Conservation (phyloP, 2,113 vertebrate species). For the Chionodraco myersi region DNA sequence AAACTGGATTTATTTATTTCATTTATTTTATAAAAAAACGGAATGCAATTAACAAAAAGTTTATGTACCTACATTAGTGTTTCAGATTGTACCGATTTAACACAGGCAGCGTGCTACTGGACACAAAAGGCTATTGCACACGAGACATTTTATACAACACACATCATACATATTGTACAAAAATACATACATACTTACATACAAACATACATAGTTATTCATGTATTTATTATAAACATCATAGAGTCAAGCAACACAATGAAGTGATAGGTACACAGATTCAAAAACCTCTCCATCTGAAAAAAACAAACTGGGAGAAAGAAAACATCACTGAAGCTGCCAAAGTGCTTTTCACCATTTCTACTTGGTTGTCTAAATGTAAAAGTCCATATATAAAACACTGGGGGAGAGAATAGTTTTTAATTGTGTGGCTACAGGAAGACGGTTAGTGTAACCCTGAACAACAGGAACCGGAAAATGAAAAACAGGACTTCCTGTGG, state of each 20-base stretch:
- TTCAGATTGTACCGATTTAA: slow-evolving; percentile 85
- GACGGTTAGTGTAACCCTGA: slow-evolving; percentile 69
- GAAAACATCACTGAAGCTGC: slow-evolving; percentile 79
- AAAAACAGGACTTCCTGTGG: slow-evolving; percentile 80
- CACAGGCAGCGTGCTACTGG: slow-evolving; percentile 85
- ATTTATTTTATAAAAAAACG: slow-evolving; percentile 81
- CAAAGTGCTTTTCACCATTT: slow-evolving; percentile 86
- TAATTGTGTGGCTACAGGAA: slow-evolving; percentile 51
- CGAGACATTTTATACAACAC: slow-evolving; percentile 81
- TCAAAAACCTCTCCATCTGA: slow-evolving; percentile 62
- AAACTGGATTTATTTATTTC: slow-evolving; percentile 64
- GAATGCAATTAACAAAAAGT: slow-evolving; percentile 81
- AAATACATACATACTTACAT: slow-evolving; percentile 79
- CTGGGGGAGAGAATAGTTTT: slow-evolving; percentile 40
- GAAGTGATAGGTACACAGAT: slow-evolving; percentile 65
- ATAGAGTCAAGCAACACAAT: slow-evolving; percentile 71
- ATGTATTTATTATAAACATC: slow-evolving; percentile 65
- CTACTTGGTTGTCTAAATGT: slow-evolving; percentile 64
- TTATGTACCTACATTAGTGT: slow-evolving; percentile 88
- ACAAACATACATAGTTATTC: slow-evolving; percentile 76
- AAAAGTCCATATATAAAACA: slow-evolving; percentile 56
- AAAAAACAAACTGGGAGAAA: slow-evolving; percentile 51
- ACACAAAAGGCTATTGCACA: slow-evolving; percentile 88
- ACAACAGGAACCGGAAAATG: slow-evolving; percentile 78
- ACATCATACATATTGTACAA: slow-evolving; percentile 80